Base-by-base conservation (phyloP, 2,797 vertebrate genomes). In the Halcyon smyrnensis region DNA sequence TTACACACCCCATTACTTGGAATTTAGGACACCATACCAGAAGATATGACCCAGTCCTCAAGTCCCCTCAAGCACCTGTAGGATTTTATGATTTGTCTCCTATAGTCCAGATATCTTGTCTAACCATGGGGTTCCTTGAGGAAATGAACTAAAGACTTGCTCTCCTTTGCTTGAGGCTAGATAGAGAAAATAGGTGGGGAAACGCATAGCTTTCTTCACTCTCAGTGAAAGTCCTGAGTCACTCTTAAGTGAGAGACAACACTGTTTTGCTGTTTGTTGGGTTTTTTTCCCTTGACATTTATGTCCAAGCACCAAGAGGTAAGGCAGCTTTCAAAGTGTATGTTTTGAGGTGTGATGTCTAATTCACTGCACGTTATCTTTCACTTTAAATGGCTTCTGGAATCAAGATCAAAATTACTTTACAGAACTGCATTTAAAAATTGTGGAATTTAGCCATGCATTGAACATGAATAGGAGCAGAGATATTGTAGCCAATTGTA, bases 101-200 rank as follows among this genome's bases (percentile, higher is more conserved):
- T 45, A 4, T 69, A 36, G 36, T 85, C 13, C 25, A 50, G 23
- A 21, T 78, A 14, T 71, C 7, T 48, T 62, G 18, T 81, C 7
- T 64, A 87, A 68, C 18, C 15, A 39, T 8, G 18, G 56, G 6
- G 10, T 48, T 76, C 53, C 63, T 34, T 7, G 14, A 78, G 64
- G 39, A 81, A 62, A 24, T 71, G 6, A 92, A 78, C 3, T 0
- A 2, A 75, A 43, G 15, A 46, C 3, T 11, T 28, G 4, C 1
- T 28, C 20, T 32, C 25, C 6, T 62, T 54, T 64, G 10, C n/a
- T 70, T 81, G 18, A 64, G 4, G 11, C 3, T 8, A 0, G 0
- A 39, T 7, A 53, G 28, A 45, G n/a, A 80, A 70, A 74, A 74
- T 5, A 77, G 3, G 17, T 60, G 32, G 6, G 8, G 14, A 60